Percentiles rank a stretch among this genome's conserved stretches.
Conservation (phyloP, 2,113 vertebrate genomes). For the Vulpes ferrilata region DNA sequence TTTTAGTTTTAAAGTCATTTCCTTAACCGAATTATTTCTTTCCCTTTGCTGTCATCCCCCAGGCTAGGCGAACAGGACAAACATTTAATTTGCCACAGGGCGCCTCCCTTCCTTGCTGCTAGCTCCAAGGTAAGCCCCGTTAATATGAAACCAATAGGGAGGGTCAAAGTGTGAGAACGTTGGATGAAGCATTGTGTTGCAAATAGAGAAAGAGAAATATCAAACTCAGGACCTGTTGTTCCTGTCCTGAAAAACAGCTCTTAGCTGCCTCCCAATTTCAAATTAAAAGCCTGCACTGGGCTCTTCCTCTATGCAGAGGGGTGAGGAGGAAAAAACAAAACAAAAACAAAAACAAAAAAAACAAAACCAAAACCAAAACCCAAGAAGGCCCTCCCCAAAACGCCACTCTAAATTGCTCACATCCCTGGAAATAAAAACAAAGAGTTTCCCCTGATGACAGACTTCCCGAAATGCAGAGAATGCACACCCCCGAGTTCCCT, state of each 20-base stretch:
- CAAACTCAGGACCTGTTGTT: background rate
- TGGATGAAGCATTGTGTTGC: constrained; percentile 45
- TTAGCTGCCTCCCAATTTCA: background rate
- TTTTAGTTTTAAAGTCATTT: constrained; percentile 29
- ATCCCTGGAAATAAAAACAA: constrained; percentile 66
- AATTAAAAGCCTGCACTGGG: background rate
- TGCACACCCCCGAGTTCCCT: background rate
- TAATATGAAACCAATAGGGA: background rate
- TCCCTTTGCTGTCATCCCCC: constrained; percentile 39
- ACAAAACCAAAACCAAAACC: background rate
- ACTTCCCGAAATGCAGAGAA: constrained; percentile 69
- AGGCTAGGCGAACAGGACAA: constrained; percentile 42
- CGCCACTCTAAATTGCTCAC: background rate
- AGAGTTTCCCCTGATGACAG: constrained; percentile 66
- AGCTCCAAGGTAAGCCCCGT: constrained; percentile 21
- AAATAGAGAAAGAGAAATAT: constrained; percentile 2
- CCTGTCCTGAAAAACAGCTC: background rate
- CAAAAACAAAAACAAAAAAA: background rate
- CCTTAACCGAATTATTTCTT: background rate
- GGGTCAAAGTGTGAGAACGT: background rate
- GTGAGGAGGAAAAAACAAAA: background rate
- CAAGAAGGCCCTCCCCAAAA: background rate
- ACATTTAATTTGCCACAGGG: constrained; percentile 11
- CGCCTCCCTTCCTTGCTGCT: background rate
- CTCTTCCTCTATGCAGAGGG: background rate